Conservation (phyloP, 2,888 invertebrate genomes). For the Ecliptopera silaceata region DNA sequence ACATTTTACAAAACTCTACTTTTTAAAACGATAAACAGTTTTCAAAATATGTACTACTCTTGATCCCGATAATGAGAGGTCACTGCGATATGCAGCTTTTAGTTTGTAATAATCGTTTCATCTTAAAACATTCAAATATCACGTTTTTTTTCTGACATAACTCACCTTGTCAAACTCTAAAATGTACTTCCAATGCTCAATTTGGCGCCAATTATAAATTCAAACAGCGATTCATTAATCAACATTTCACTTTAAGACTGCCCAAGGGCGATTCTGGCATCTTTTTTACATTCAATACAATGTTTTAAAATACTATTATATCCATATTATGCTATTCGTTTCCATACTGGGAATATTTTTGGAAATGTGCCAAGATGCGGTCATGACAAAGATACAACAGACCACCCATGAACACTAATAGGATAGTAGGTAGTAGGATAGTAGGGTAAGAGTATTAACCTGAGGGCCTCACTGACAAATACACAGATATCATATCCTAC, state of each 20-base stretch:
- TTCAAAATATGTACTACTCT: too few relatives aligned
- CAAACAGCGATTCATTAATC: constrained; percentile 25
- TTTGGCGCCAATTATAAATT: constrained; percentile 32
- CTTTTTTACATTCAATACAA: constrained; percentile 2
- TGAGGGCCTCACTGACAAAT: neutral
- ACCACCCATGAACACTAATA: neutral
- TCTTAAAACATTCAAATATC: too few relatives aligned
- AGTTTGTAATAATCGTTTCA: too few relatives aligned
- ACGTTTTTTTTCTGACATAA: too few relatives aligned
- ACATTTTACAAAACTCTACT: too few relatives aligned
- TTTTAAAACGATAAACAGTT: too few relatives aligned
- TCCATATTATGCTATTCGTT: neutral
- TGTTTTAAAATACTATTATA: neutral
- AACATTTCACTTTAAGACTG: constrained; percentile 12
- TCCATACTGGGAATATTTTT: neutral
- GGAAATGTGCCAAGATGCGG: constrained; percentile 7
- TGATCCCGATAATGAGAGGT: too few relatives aligned
- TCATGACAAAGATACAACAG: constrained; percentile 6
- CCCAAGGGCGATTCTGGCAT: constrained; percentile 6
- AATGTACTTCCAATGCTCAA: constrained; percentile 21
- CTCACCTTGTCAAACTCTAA: too few relatives aligned
- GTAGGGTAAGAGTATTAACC: neutral
- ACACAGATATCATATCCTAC: too few relatives aligned
- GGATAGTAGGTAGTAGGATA: too few relatives aligned
- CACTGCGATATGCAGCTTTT: too few relatives aligned